Evolutionary conservation across 2,797 vertebrate species (phyloP).

Genomic region (Benthosema pterotum): DNA sequence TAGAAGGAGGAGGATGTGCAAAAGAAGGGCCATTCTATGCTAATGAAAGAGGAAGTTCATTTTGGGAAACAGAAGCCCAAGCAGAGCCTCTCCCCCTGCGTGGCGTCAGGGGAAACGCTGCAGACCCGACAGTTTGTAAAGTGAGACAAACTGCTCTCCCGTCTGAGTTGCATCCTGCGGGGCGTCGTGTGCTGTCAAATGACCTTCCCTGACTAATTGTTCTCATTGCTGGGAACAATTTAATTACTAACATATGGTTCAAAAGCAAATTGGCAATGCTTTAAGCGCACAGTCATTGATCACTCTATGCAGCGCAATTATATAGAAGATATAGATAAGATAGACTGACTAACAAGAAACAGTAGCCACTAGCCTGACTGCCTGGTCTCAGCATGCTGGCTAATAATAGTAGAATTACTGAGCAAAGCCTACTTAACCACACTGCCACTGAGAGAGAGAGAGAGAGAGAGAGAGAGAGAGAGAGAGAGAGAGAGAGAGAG

Average conservation of each 20-base stretch:
- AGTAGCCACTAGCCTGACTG: slow-evolving; percentile 35
- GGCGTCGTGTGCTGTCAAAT: slow-evolving; percentile 1
- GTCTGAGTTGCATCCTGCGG: slow-evolving; percentile 24
- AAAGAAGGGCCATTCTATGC: slow-evolving; percentile 46
- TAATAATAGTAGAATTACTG: slow-evolving; percentile 68
- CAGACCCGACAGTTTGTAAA: slow-evolving; percentile 14
- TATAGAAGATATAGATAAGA: not conserved
- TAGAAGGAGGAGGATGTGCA: slow-evolving; percentile 2
- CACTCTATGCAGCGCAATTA: not conserved
- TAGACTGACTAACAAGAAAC: not conserved
- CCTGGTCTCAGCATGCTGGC: slow-evolving; percentile 51
- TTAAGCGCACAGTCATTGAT: not conserved
- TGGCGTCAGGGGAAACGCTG: slow-evolving; percentile 22
- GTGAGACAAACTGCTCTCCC: slow-evolving; percentile 19
- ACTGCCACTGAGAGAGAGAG: slow-evolving; percentile 32
- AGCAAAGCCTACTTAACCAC: slow-evolving; percentile 66
- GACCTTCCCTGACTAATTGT: not conserved
- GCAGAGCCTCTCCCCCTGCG: slow-evolving; percentile 35
- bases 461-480: slow-evolving; percentile 14
- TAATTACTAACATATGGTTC: not conserved
- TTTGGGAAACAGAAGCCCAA: slow-evolving; percentile 22
- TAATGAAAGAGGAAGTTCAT: slow-evolving; percentile 51
- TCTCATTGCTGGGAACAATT: too few relatives aligned
- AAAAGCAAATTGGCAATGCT: not conserved
- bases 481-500: slow-evolving; percentile 1